Conservation (phyloP, 2,888 invertebrate genomes). For the Allophyes oxyacanthae region DNA sequence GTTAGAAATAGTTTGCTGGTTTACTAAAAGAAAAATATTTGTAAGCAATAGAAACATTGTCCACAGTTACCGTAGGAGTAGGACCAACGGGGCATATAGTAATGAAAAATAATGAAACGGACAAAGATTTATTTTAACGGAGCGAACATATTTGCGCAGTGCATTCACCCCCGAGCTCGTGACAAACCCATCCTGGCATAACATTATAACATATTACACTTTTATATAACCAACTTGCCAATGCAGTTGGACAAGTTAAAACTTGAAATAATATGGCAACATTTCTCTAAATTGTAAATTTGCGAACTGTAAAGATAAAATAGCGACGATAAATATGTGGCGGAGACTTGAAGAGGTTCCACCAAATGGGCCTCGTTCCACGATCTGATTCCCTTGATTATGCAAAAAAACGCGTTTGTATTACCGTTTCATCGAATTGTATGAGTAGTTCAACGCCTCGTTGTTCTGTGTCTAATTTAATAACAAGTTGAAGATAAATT, state of each 20-base stretch:
- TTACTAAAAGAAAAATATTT: slow-evolving; percentile 18
- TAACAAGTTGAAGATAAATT: slow-evolving; percentile 29
- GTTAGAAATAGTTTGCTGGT: background rate
- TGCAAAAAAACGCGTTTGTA: slow-evolving; percentile 66
- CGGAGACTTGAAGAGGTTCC: slow-evolving; percentile 39
- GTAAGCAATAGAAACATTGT: slow-evolving; percentile 23
- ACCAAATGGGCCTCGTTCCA: slow-evolving; percentile 64
- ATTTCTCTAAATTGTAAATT: slow-evolving; percentile 38
- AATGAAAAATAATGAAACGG: slow-evolving; percentile 57
- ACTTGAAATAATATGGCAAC: slow-evolving; percentile 40
- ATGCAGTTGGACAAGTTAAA: slow-evolving; percentile 42
- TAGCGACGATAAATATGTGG: slow-evolving; percentile 49
- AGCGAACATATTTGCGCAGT: slow-evolving; percentile 75
- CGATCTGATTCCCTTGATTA: slow-evolving; percentile 70
- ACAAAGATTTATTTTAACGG: slow-evolving; percentile 74
- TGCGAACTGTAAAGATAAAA: slow-evolving; percentile 37
- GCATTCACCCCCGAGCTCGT: slow-evolving; percentile 81
- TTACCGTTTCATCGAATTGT: slow-evolving; percentile 63
- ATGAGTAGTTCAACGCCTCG: slow-evolving; percentile 67
- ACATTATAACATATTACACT: slow-evolving; percentile 69
- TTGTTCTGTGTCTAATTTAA: slow-evolving; percentile 34
- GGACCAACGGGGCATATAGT: slow-evolving; percentile 30
- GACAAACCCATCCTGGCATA: slow-evolving; percentile 79
- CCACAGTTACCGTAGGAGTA: slow-evolving; percentile 36
- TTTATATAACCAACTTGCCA: slow-evolving; percentile 49